Evolutionary conservation across 2,113 vertebrate genomes (phyloP).

Genomic region (Austrofundulus limnaeus): DNA sequence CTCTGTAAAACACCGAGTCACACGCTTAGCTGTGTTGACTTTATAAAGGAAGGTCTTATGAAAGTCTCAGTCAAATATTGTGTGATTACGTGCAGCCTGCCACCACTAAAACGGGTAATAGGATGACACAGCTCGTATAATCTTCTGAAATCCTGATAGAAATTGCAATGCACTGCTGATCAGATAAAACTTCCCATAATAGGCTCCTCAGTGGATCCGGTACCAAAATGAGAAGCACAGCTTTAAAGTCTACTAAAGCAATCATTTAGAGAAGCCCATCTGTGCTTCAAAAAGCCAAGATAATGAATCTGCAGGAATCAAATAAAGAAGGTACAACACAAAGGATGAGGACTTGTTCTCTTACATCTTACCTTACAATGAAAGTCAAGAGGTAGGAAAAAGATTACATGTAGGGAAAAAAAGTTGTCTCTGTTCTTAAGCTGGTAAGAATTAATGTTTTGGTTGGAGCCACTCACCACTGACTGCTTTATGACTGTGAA

Average conservation of each 20-base stretch:
- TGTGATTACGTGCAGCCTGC: constrained; percentile 56
- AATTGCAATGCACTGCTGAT: constrained; percentile 66
- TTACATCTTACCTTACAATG: constrained; percentile 23
- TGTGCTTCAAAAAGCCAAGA: constrained; percentile 50
- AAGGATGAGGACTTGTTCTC: constrained; percentile 32
- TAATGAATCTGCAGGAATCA: constrained; percentile 54
- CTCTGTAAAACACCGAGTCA: constrained; percentile 33
- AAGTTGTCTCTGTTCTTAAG: constrained; percentile 21
- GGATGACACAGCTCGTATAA: constrained; percentile 50
- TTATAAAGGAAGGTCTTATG: constrained; percentile 40
- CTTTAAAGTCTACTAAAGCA: constrained; percentile 49
- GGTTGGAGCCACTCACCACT: constrained; percentile 23
- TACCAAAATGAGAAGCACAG: constrained; percentile 41
- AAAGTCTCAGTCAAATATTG: constrained; percentile 57
- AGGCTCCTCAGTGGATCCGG: constrained; percentile 36
- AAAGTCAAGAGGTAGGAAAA: constrained; percentile 18
- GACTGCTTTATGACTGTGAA: constrained; percentile 22
- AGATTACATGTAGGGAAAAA: neutral
- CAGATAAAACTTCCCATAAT: constrained; percentile 61
- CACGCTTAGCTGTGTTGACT: constrained; percentile 30
- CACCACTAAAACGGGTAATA: constrained; percentile 53
- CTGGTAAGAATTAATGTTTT: constrained; percentile 42
- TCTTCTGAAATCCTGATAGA: constrained; percentile 65
- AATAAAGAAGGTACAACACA: constrained; percentile 36
- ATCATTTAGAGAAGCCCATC: constrained; percentile 37